Percentiles rank a stretch among this genome's conserved stretches.
Conservation (phyloP, 2,888 invertebrate species). For the Laothoe populi region DNA sequence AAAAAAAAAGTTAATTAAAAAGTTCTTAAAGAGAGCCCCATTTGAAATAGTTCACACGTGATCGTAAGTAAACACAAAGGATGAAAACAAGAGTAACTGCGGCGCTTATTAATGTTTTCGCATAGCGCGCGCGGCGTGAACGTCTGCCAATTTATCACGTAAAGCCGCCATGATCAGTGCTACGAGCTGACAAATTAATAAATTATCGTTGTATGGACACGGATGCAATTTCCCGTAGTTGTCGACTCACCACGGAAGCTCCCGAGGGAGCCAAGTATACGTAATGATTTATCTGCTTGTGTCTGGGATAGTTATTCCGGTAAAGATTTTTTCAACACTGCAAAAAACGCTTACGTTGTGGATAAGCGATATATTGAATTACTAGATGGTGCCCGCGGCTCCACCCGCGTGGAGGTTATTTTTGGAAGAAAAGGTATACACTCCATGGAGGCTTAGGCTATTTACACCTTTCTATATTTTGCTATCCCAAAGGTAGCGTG, state of each 20-base stretch:
- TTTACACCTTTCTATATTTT: too few species aligned
- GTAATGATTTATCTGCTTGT: conserved; percentile 32
- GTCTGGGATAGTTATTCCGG: not conserved
- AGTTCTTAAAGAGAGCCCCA: not conserved
- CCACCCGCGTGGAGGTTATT: too few species aligned
- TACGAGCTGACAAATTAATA: conserved; percentile 59
- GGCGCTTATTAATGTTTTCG: conserved; percentile 9
- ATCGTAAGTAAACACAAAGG: not conserved
- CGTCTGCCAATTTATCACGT: conserved; percentile 19
- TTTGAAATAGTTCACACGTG: not conserved
- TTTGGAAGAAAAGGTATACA: too few species aligned
- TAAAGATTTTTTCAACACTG: not conserved
- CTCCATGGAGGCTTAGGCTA: too few species aligned
- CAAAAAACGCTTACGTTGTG: not conserved
- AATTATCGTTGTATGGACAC: conserved; percentile 53
- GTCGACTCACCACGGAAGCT: conserved; percentile 39
- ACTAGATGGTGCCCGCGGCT: too few species aligned
- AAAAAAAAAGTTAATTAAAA: too few species aligned
- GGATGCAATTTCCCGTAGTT: conserved; percentile 58
- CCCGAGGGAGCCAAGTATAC: conserved; percentile 38
- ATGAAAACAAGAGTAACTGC: not conserved
- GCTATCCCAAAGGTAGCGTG: too few species aligned
- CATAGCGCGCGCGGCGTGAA: not conserved
- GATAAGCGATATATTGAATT: not conserved
- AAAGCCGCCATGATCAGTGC: conserved; percentile 18